Percentiles rank a stretch among this genome's conserved stretches.
Evolutionary conservation across 2,888 invertebrate genomes (phyloP).

Genomic region (Nematopogon swammerdamellus): DNA sequence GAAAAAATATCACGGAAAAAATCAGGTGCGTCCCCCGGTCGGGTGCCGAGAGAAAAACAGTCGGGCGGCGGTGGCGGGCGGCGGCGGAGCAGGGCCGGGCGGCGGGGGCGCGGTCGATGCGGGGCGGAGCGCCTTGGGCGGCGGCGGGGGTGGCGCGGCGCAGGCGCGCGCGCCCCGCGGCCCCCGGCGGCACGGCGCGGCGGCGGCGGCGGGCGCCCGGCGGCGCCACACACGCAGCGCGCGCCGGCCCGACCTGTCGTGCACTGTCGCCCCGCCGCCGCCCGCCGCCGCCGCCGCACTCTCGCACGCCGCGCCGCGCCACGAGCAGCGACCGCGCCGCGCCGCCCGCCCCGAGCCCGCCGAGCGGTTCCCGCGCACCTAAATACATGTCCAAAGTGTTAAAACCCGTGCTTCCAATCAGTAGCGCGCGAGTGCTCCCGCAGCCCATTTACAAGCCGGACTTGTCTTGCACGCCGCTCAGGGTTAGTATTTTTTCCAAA

Average conservation of each 20-base stretch:
- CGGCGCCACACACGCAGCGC: constrained; percentile 35
- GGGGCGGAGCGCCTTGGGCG: too few species aligned
- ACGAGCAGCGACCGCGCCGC: constrained; percentile 19
- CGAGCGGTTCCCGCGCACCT: constrained; percentile 26
- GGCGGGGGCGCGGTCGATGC: constrained; percentile 9
- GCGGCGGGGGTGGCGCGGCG: too few species aligned
- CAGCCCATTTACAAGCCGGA: constrained; percentile 44
- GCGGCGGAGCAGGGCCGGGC: constrained; percentile 31
- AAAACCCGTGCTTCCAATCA: constrained; percentile 50
- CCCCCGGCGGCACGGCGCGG: constrained; percentile 32
- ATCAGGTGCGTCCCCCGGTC: constrained; percentile 56
- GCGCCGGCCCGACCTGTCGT: constrained; percentile 24
- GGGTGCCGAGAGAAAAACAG: constrained; percentile 50
- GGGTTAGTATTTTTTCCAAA: constrained; percentile 39
- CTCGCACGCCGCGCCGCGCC: constrained; percentile 43
- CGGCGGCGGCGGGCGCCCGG: constrained; percentile 22
- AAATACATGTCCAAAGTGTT: constrained; percentile 51
- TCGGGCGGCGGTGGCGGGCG: constrained; percentile 28
- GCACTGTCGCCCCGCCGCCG: constrained; percentile 14
- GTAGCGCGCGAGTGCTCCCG: constrained; percentile 49
- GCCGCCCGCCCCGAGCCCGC: constrained; percentile 37
- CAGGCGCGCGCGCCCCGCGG: constrained; percentile 22
- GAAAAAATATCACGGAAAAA: constrained; percentile 58
- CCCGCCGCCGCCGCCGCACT: constrained; percentile 27
- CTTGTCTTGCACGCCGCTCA: constrained; percentile 45